phyloP scores from a whole-genome alignment of 2,888 invertebrate species.

The Drosophila peninsularis region DNA sequence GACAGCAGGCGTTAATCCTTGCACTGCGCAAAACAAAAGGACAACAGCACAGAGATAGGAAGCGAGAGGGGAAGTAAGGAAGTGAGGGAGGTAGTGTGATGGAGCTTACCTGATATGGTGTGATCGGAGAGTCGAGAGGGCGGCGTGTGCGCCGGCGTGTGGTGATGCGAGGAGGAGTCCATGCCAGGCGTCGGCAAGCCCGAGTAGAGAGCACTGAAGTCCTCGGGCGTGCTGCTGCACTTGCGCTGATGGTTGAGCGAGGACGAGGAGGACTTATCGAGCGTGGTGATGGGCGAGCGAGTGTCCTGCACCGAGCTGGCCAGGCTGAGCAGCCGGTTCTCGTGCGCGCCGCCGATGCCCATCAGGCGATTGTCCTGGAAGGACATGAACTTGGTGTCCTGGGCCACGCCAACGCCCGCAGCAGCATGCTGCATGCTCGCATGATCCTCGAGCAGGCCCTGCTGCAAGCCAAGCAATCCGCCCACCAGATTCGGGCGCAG shows the following conservation, averaged over 20 bases:
- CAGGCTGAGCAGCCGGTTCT: conserved; percentile 84
- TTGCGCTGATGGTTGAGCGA: conserved; percentile 86
- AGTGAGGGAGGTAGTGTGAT: not conserved
- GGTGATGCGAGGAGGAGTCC: conserved; percentile 86
- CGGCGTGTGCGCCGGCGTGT: conserved; percentile 90
- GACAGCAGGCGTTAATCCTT: conserved; percentile 49
- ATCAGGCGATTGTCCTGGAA: conserved; percentile 85
- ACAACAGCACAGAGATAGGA: conserved; percentile 1
- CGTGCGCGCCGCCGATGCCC: conserved; percentile 84
- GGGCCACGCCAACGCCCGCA: conserved; percentile 71
- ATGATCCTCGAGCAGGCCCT: conserved; percentile 92
- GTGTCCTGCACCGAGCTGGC: conserved; percentile 86
- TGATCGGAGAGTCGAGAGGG: conserved; percentile 87
- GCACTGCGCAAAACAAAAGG: conserved; percentile 15
- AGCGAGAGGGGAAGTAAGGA: not conserved
- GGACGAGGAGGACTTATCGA: conserved; percentile 86
- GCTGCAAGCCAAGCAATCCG: conserved; percentile 91
- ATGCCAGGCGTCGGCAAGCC: conserved; percentile 85
- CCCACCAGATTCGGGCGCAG: conserved; percentile 92
- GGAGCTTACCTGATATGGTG: conserved; percentile 87
- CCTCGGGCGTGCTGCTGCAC: conserved; percentile 94
- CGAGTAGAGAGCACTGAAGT: conserved; percentile 94
- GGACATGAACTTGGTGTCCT: conserved; percentile 85
- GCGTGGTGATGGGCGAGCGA: conserved; percentile 85
- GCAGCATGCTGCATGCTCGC: conserved; percentile 85